These are phyloP conservation scores for Erebia epiphron DNA, from an alignment of 2,888 invertebrate genomes.

Conservation along the genomic window DNA sequence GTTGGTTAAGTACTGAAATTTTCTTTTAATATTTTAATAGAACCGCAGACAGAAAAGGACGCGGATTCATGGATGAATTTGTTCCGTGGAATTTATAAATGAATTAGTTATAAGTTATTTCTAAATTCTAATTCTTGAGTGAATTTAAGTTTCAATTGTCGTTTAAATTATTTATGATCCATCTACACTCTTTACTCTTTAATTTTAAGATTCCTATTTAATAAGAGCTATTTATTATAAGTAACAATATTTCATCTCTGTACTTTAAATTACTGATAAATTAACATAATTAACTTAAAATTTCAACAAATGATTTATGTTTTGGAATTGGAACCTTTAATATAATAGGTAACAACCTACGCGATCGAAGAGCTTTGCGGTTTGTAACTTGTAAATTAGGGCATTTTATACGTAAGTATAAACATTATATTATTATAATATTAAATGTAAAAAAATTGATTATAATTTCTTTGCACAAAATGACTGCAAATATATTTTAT, in stretches of 20 bases:
- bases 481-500: too few species aligned
- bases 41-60: conserved; percentile 14
- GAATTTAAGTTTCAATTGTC: background rate
- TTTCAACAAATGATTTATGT: background rate
- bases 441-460: too few species aligned
- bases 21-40: conserved; percentile 44
- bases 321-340: background rate
- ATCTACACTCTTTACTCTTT: background rate
- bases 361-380: too few species aligned
- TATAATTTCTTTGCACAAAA: too few species aligned
- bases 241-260: background rate
- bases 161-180: background rate
- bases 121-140: background rate
- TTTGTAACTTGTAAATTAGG: too few species aligned
- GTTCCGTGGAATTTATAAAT: conserved; percentile 8
- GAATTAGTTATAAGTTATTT: background rate
- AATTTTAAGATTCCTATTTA: background rate
- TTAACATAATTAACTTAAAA: background rate
- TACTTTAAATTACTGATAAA: conserved; percentile 4
- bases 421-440: too few species aligned
- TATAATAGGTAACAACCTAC: too few species aligned
- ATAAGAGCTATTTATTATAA: background rate
- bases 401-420: too few species aligned
- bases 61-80: background rate
- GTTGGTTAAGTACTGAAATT: conserved; percentile 56